Evolutionary conservation across 2,113 vertebrate species (phyloP).

Genomic region (Phrynosoma blainvillii): DNA sequence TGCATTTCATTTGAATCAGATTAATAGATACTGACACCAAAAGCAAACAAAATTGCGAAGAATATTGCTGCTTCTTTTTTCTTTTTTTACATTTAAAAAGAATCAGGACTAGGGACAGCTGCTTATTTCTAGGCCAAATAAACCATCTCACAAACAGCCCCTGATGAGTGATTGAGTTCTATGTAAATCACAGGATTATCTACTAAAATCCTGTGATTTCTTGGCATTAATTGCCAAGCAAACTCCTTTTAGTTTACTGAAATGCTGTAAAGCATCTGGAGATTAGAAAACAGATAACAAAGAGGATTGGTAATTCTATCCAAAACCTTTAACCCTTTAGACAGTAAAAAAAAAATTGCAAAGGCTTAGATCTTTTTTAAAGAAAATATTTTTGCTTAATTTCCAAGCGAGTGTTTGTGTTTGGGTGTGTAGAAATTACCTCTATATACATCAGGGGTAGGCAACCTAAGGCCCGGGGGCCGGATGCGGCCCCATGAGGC

Average conservation of each 20-base stretch:
- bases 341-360: not conserved
- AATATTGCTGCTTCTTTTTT: not conserved
- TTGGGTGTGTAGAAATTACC: too few species aligned
- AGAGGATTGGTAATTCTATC: not conserved
- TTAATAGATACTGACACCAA: not conserved
- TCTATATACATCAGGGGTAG: too few species aligned
- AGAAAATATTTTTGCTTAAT: not conserved
- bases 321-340: conserved; percentile 4
- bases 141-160: not conserved
- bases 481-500: too few species aligned
- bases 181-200: conserved; percentile 25
- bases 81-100: not conserved
- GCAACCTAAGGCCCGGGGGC: too few species aligned
- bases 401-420: too few species aligned
- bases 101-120: not conserved
- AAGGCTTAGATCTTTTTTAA: not conserved
- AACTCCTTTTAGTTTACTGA: conserved; percentile 23
- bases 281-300: conserved; percentile 11
- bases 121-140: conserved; percentile 12
- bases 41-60: not conserved
- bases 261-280: conserved; percentile 10
- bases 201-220: conserved; percentile 15
- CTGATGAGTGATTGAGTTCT: not conserved
- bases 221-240: conserved; percentile 32
- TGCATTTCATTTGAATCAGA: conserved; percentile 9